Percentiles rank a stretch among this genome's conserved stretches.
These are phyloP conservation scores for Cirrhinus molitorella DNA, from an alignment of 2,797 vertebrate species.

Conservation along the genomic window DNA sequence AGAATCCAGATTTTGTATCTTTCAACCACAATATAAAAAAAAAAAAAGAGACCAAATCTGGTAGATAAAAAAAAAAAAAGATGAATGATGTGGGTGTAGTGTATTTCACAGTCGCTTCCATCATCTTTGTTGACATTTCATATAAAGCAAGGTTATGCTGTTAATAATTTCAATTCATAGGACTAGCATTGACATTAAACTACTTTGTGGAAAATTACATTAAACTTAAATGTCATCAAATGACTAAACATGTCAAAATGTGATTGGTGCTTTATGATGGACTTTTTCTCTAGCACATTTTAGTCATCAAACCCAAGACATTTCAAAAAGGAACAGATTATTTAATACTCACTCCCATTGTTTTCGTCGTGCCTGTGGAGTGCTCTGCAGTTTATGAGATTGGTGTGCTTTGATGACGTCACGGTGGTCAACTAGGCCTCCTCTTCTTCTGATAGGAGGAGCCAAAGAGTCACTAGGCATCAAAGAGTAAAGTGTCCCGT, in stretches of 20 bases:
- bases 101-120: not conserved
- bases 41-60: not conserved
- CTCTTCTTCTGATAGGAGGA: constrained; percentile 78
- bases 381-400: constrained; percentile 88
- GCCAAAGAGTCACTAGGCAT: constrained; percentile 63
- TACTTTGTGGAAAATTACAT: not conserved
- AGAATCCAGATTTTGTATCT: constrained; percentile 1
- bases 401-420: constrained; percentile 89
- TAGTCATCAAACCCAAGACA: constrained; percentile 1
- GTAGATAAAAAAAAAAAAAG: not conserved
- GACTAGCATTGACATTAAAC: constrained; percentile 25
- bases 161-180: constrained; percentile 4
- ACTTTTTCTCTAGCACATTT: not conserved
- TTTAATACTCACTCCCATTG: constrained; percentile 88
- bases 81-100: constrained; percentile 6
- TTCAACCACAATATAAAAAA: not conserved
- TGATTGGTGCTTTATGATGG: constrained; percentile 37
- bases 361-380: constrained; percentile 85
- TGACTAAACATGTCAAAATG: not conserved
- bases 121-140: constrained; percentile 13
- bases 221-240: constrained; percentile 31
- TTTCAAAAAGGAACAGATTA: too few relatives aligned
- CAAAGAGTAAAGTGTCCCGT: constrained; percentile 61
- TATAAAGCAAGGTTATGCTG: constrained; percentile 6
- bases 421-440: constrained; percentile 86